Conservation (phyloP, 1,140 invertebrate genomes). For the Dinoponera quadriceps region DNA sequence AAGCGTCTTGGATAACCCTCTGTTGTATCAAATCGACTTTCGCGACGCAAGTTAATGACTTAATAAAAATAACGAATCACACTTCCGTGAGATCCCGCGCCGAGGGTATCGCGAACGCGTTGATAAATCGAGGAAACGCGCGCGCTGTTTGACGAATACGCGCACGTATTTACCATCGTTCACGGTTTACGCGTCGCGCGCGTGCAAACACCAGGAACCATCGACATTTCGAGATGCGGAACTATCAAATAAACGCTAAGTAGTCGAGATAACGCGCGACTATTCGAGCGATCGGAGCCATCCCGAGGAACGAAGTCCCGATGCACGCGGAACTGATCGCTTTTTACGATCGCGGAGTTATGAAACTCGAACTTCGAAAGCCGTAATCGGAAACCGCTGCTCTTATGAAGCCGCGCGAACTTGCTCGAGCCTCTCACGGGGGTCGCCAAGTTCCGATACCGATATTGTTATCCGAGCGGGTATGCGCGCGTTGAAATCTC, state of each 20-base stretch:
- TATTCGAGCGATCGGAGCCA: too few species aligned
- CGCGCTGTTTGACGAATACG: neutral
- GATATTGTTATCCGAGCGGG: neutral
- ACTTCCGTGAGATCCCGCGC: too few species aligned
- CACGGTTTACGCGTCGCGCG: neutral
- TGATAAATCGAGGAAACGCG: neutral
- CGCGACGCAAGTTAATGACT: too few species aligned
- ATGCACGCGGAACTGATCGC: neutral
- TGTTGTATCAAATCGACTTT: too few species aligned
- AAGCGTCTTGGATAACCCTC: too few species aligned
- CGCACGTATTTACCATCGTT: neutral
- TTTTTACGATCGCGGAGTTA: constrained; percentile 13
- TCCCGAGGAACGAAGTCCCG: neutral
- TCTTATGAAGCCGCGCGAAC: constrained; percentile 12
- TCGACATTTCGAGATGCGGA: neutral
- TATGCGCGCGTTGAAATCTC: constrained; percentile 26
- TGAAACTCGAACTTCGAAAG: neutral
- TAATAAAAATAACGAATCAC: too few species aligned
- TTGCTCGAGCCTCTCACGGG: neutral
- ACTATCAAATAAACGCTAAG: neutral
- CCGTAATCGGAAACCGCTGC: constrained; percentile 15
- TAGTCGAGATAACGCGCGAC: neutral
- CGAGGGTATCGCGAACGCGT: too few species aligned
- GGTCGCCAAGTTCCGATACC: constrained; percentile 8
- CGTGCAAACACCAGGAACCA: too few species aligned